Percentiles rank a stretch among this genome's conserved stretches.
These are phyloP conservation scores for Palythoa heliodiscus DNA, from an alignment of 92 coral and sea anemone genomes.

Conservation along the genomic window DNA sequence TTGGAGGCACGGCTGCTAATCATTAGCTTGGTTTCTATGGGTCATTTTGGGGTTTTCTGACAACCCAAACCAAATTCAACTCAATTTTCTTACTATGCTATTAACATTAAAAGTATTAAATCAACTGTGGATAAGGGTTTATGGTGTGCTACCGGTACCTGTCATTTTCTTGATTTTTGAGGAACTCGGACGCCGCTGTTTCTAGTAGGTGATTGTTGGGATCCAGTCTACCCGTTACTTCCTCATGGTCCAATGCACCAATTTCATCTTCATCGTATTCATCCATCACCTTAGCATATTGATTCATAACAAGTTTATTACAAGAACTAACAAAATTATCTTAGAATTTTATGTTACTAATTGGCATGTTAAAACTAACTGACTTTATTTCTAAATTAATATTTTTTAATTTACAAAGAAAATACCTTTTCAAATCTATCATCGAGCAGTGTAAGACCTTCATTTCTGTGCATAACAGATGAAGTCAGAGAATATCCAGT, in stretches of 20 bases:
- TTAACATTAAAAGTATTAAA: neutral
- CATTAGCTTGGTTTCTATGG: too few relatives aligned
- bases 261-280: constrained; percentile 99
- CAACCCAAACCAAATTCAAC: too few relatives aligned
- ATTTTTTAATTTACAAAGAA: neutral
- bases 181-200: constrained; percentile 72
- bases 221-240: constrained; percentile 69
- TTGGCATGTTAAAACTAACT: too few relatives aligned
- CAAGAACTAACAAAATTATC: too few relatives aligned
- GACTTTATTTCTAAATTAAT: neutral
- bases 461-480: constrained; percentile 89
- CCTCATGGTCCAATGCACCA: constrained; percentile 97
- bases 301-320: neutral
- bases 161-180: constrained; percentile 58
- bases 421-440: constrained; percentile 92
- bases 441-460: constrained; percentile 90
- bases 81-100: too few relatives aligned
- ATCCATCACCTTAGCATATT: constrained; percentile 73
- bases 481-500: constrained; percentile 96
- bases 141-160: constrained; percentile 42
- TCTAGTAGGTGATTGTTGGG: constrained; percentile 73
- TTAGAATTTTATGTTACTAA: too few relatives aligned
- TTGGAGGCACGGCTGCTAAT: too few relatives aligned
- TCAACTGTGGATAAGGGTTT: too few relatives aligned
- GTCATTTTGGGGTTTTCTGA: too few relatives aligned